phyloP scores from a whole-genome alignment of 2,797 vertebrate genomes.

The Cryptoprocta ferox region DNA sequence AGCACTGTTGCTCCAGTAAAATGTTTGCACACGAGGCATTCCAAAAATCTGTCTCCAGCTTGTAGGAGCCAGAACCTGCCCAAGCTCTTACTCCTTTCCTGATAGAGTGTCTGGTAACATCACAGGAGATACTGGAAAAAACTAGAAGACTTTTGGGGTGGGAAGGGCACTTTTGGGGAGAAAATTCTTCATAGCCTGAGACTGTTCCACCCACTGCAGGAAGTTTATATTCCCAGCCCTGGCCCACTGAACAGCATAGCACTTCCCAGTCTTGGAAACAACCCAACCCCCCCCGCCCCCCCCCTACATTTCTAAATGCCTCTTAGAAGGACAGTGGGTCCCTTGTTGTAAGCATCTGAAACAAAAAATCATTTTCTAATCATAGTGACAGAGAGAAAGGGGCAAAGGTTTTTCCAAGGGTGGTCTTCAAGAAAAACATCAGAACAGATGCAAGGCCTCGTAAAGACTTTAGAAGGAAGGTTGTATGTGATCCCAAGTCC shows the following conservation, averaged over 20 bases:
- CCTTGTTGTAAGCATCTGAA: background rate
- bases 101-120: background rate
- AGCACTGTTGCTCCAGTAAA: background rate
- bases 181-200: background rate
- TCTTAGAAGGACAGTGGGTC: background rate
- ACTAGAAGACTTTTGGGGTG: background rate
- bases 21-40: background rate
- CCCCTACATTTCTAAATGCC: background rate
- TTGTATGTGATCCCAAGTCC: background rate
- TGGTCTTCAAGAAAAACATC: background rate
- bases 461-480: background rate
- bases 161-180: background rate
- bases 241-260: background rate
- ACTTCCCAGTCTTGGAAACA: background rate
- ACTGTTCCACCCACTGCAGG: background rate
- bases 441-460: background rate
- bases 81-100: background rate
- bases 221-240: background rate
- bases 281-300: background rate
- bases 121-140: background rate
- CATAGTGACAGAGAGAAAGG: background rate
- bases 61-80: background rate
- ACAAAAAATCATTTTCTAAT: constrained; percentile 13
- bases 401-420: background rate
- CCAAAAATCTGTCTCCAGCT: background rate